Percentiles rank a stretch among this genome's conserved stretches.
These are phyloP conservation scores for Fregetta grallaria DNA, from an alignment of 2,113 vertebrate genomes.

Conservation along the genomic window DNA sequence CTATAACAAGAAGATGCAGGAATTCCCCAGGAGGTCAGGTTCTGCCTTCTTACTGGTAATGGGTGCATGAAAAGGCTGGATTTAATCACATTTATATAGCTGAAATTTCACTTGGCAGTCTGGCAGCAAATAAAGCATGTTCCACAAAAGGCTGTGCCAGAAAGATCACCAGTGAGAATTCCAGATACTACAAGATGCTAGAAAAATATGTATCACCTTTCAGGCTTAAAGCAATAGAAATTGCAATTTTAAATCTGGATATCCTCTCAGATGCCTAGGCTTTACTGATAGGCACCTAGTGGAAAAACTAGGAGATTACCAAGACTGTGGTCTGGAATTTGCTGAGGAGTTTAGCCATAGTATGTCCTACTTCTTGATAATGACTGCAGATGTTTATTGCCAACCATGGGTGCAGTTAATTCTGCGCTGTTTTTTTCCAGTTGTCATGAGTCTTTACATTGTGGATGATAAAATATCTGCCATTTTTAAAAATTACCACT, in stretches of 20 bases:
- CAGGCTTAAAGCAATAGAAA: slow-evolving; percentile 54
- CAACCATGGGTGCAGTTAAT: neutral
- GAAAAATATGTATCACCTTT: slow-evolving; percentile 66
- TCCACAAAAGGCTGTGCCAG: slow-evolving; percentile 45
- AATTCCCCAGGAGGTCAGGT: neutral
- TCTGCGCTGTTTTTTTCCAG: neutral
- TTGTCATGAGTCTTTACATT: neutral
- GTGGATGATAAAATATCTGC: neutral
- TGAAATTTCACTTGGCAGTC: slow-evolving; percentile 27
- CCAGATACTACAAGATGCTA: slow-evolving; percentile 40
- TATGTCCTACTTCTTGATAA: neutral
- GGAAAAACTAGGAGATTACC: slow-evolving; percentile 49
- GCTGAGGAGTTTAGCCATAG: slow-evolving; percentile 17
- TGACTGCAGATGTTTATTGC: neutral
- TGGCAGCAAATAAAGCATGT: slow-evolving; percentile 42
- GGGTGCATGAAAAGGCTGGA: neutral
- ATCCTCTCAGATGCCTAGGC: slow-evolving; percentile 46
- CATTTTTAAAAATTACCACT: neutral
- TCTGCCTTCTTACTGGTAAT: neutral
- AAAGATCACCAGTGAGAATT: slow-evolving; percentile 57
- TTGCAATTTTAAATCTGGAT: slow-evolving; percentile 27
- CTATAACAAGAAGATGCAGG: neutral
- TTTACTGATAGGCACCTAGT: slow-evolving; percentile 44
- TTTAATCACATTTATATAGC: neutral
- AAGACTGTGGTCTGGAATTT: slow-evolving; percentile 38